Conservation (phyloP, 2,113 vertebrate genomes). For the Eublepharis macularius region DNA sequence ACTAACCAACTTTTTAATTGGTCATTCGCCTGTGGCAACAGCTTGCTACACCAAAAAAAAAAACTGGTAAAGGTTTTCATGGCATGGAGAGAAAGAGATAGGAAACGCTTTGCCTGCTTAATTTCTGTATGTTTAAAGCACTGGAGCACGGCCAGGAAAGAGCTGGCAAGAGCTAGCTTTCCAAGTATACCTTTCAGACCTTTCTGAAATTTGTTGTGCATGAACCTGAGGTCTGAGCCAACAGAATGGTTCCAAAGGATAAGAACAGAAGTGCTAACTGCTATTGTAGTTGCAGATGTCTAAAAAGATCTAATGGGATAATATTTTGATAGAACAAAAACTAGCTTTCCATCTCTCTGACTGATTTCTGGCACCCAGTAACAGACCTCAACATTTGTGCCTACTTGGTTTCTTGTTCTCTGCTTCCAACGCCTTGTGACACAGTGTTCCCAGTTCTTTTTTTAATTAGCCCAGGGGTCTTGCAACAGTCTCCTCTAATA, state of each 20-base stretch:
- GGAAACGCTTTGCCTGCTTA: background rate
- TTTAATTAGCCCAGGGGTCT: background rate
- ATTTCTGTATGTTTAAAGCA: background rate
- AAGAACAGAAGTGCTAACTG: background rate
- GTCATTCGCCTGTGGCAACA: background rate
- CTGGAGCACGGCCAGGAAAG: background rate
- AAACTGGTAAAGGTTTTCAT: background rate
- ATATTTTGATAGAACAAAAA: background rate
- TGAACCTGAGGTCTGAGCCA: background rate
- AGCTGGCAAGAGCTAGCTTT: background rate
- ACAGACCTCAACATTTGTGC: constrained; percentile 22
- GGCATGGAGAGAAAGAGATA: background rate
- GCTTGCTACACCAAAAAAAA: background rate
- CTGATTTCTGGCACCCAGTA: constrained; percentile 11
- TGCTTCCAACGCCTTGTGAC: constrained; percentile 49
- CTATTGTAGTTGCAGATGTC: background rate
- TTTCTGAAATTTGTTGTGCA: background rate
- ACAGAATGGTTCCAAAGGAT: background rate
- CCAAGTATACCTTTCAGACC: background rate
- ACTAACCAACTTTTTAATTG: background rate
- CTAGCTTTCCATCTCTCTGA: constrained; percentile 5
- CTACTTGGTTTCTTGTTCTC: constrained; percentile 16
- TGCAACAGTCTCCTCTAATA: background rate
- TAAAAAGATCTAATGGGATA: background rate
- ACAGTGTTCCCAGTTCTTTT: background rate